Evolutionary conservation across 2,797 vertebrate genomes (phyloP).

Genomic region (Intellagama lesueurii): DNA sequence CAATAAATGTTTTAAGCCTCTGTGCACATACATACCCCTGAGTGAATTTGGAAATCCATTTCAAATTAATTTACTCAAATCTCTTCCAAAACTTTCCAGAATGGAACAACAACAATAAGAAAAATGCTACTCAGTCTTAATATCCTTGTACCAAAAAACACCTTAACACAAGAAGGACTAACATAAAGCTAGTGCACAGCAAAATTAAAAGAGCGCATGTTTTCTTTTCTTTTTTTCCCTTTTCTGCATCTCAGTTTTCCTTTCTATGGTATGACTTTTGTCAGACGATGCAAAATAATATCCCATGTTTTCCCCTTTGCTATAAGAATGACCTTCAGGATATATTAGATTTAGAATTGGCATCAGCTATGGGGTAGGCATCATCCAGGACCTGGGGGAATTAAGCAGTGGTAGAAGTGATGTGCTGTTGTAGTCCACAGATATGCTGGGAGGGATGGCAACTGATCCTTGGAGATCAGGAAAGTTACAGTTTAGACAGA

Average conservation of each 20-base stretch:
- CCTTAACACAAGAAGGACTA: not conserved
- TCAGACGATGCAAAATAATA: not conserved
- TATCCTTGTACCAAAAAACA: not conserved
- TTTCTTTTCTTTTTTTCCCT: not conserved
- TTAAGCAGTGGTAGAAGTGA: not conserved
- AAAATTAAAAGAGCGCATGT: constrained; percentile 12
- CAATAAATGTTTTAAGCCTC: no score
- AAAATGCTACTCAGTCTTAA: not conserved
- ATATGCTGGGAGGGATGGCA: not conserved
- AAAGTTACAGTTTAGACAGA: not conserved
- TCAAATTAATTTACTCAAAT: not conserved
- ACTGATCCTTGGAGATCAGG: not conserved
- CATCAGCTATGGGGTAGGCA: not conserved
- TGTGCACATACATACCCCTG: no score
- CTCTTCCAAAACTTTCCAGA: not conserved
- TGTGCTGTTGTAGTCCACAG: not conserved
- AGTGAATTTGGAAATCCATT: not conserved
- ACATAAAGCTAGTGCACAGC: constrained; percentile 14
- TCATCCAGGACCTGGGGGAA: not conserved
- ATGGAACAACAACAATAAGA: not conserved
- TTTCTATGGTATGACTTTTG: constrained; percentile 41
- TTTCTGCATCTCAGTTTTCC: constrained; percentile 19
- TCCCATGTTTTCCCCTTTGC: not conserved
- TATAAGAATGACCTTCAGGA: not conserved
- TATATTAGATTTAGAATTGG: not conserved